phyloP scores from a whole-genome alignment of 1,140 invertebrate species.

The Radopholus similis region DNA sequence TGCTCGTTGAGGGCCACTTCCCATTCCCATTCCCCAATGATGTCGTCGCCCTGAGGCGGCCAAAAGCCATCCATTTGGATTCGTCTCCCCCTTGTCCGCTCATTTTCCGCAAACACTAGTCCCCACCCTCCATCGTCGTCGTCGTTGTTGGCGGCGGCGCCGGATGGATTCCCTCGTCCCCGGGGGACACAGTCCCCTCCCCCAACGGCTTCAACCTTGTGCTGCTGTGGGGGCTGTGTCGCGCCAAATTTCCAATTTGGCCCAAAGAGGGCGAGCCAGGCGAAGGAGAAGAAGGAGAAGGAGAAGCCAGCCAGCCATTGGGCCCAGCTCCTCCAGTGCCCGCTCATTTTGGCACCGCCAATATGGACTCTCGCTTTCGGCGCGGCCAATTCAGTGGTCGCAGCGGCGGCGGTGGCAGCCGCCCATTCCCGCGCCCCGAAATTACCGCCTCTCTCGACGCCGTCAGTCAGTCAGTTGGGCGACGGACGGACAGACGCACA shows the following conservation, averaged over 20 bases:
- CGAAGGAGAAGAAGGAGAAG: not conserved
- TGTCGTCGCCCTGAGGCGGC: too few relatives aligned
- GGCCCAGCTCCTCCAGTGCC: not conserved
- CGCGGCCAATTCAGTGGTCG: not conserved
- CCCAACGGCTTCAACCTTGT: not conserved
- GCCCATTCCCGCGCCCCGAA: not conserved
- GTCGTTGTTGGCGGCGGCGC: not conserved
- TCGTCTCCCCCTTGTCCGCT: too few relatives aligned
- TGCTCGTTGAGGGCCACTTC: too few relatives aligned
- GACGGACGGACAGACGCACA: too few relatives aligned
- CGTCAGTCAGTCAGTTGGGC: too few relatives aligned
- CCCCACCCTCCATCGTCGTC: not conserved
- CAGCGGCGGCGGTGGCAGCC: not conserved
- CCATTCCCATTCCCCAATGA: too few relatives aligned
- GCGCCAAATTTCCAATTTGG: conserved; percentile 2
- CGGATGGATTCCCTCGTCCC: not conserved
- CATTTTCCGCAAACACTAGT: not conserved
- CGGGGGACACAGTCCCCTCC: not conserved
- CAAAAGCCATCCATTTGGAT: too few relatives aligned
- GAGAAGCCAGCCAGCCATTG: not conserved
- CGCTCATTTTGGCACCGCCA: not conserved
- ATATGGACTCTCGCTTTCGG: not conserved
- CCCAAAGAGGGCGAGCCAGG: not conserved
- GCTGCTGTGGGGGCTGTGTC: not conserved
- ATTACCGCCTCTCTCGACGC: not conserved